Base-by-base conservation (phyloP, 1,140 invertebrate species). In the Dendrolimus kikuchii region DNA sequence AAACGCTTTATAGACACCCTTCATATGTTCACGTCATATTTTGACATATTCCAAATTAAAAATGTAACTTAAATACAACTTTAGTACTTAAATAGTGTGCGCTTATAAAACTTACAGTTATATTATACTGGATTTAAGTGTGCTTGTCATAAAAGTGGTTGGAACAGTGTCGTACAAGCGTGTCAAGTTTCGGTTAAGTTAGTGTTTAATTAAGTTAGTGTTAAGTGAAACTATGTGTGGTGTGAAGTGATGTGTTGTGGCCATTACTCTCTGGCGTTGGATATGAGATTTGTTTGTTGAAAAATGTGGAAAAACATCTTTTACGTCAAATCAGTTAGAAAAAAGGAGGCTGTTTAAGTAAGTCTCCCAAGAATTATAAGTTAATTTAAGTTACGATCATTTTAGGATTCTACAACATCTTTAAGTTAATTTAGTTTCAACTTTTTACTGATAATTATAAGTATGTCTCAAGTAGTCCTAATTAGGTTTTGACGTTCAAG, bases 271-370 rank as follows among this genome's bases (percentile, higher is more conserved):
- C 53, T 42, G 53, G 52, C 61, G 59, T 55, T 59, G 66, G 69
- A 62, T 71, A 80, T 81, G 77, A 70, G 59, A 71, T 65, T 60
- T 60, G 64, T 64, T 53, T 66, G 63, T 62, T 81, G 74, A 86
- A 82, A 59, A 67, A 86, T 86, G 82, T 80, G 76, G 76, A 71
- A 72, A 59, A 74, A 72, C 58, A 68, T 76, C 62, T 78, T 78
- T 66, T 81, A 73, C 63, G 71, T 71, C 39, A 86, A 86, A 62
- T 81, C 79, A 64, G 82, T 86, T 43, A 74, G 82, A 65, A 86
- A 86, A 86, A 86, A 86, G 79, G 60, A 64, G 60, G 68, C 64
- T 57, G 56, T 70, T 68, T 77, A 83, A 73, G 78, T 85, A 51
- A 74, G 78, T 59, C 10, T 4, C 7, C 4, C 4, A 42, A 42